Base-by-base conservation (phyloP, 1,140 invertebrate genomes). In the Nasonia giraulti region DNA sequence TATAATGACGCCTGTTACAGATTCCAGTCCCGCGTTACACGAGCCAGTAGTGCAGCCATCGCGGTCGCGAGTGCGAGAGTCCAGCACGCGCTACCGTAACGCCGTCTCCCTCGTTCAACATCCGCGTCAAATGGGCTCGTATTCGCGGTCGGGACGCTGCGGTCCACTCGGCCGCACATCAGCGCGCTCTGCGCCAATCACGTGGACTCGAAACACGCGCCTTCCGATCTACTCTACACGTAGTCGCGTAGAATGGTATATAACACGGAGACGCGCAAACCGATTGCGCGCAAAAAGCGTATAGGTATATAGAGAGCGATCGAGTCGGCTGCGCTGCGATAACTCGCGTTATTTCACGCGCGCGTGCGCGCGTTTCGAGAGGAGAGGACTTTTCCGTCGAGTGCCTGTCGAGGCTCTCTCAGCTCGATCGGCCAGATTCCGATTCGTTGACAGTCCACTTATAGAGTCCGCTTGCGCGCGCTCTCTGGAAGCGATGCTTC, bases 341-440 rank as follows among this genome's bases (percentile, higher is more conserved):
- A 62, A 62, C 55, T 62, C 55, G 55, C 55, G 55, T 62, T 62
- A 62, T 62, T 62, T 62, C 20, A n/a, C 3, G 55, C 55, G 27
- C 27, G 27, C 27, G 27, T 1, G 17, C 55, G 55, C 55, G 40
- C 1, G 17, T 20, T 20, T 62, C 55, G 55, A 55, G 33, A 50
- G 17, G 50, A 62, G 50, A 62, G 55, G 55, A 62, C 85, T 79
- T 87, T 83, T 86, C 84, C 76, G 84, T 87, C 85, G 85, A 87
- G 86, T 86, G 83, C 80, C 68, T 75, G 83, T 83, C 86, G 84
- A 86, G 76, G 86, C 40, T 44, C 80, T 81, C 27, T 71, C 55
- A 31, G 23, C 27, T 8, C 69, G 69, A 71, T 71, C 69, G 69
- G 23, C 69, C 27, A 33, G 55, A 62, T 62, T 62, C 55, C 55